These are phyloP conservation scores for Agonopterix subpropinquella DNA, from an alignment of 2,888 invertebrate genomes.

Conservation along the genomic window DNA sequence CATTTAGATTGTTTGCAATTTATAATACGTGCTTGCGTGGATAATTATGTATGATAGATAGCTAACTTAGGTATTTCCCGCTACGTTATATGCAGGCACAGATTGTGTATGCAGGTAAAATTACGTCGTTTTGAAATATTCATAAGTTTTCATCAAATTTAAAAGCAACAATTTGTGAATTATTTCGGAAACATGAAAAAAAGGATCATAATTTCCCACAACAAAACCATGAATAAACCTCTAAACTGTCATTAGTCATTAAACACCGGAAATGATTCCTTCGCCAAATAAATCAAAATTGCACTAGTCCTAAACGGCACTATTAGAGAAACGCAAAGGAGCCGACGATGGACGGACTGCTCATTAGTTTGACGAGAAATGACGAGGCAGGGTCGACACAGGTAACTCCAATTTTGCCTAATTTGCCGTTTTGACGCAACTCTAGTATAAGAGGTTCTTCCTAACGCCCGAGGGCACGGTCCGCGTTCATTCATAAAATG, in stretches of 20 bases:
- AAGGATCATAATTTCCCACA: neutral
- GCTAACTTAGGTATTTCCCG: neutral
- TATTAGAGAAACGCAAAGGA: conserved; percentile 47
- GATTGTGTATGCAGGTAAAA: no score
- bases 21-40: conserved; percentile 30
- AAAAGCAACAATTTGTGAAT: no score
- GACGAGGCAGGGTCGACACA: conserved; percentile 27
- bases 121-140: no score
- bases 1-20: conserved; percentile 39
- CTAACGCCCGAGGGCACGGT: conserved; percentile 7
- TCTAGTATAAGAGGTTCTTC: conserved; percentile 5
- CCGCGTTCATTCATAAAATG: conserved; percentile 11
- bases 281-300: conserved; percentile 71
- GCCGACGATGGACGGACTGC: conserved; percentile 23
- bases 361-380: conserved; percentile 43
- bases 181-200: no score
- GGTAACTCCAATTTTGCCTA: conserved; percentile 35
- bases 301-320: conserved; percentile 41
- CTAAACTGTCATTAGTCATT: conserved; percentile 55
- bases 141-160: no score
- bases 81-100: no score
- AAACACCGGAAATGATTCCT: conserved; percentile 62
- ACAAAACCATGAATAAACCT: conserved; percentile 33
- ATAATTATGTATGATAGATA: conserved; percentile 1
- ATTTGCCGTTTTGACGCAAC: conserved; percentile 20